phyloP scores from a whole-genome alignment of 2,888 invertebrate genomes.

The Drosophila longiperda region DNA sequence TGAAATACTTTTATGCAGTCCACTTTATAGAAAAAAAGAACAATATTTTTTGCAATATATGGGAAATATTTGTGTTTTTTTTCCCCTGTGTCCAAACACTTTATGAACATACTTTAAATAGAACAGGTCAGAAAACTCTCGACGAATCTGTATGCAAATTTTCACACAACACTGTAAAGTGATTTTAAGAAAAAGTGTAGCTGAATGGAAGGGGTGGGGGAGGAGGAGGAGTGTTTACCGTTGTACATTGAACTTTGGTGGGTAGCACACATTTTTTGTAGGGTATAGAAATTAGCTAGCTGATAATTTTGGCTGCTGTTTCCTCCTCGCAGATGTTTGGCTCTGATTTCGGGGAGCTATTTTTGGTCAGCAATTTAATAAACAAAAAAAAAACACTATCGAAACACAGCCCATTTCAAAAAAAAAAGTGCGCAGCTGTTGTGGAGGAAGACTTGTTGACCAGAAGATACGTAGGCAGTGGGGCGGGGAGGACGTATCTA shows the following conservation, averaged over 20 bases:
- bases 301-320: background rate
- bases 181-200: background rate
- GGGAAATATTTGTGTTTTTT: too few species aligned
- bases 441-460: background rate
- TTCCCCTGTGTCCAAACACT: too few species aligned
- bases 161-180: constrained; percentile 60
- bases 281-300: background rate
- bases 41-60: too few species aligned
- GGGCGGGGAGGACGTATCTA: constrained; percentile 46
- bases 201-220: too few species aligned
- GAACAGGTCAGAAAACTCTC: constrained; percentile 8
- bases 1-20: too few species aligned
- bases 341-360: constrained; percentile 22
- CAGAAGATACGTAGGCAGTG: background rate
- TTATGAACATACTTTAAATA: background rate
- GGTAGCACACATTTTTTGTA: background rate
- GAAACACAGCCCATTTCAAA: constrained; percentile 22
- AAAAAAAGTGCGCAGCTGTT: constrained; percentile 52
- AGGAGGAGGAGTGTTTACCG: background rate
- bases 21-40: too few species aligned
- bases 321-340: background rate
- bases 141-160: constrained; percentile 53
- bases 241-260: constrained; percentile 70
- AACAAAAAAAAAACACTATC: constrained; percentile 55
- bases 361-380: constrained; percentile 59